Conservation (phyloP, 2,113 vertebrate species). For the Sinocyclocheilus anshuiensis region DNA sequence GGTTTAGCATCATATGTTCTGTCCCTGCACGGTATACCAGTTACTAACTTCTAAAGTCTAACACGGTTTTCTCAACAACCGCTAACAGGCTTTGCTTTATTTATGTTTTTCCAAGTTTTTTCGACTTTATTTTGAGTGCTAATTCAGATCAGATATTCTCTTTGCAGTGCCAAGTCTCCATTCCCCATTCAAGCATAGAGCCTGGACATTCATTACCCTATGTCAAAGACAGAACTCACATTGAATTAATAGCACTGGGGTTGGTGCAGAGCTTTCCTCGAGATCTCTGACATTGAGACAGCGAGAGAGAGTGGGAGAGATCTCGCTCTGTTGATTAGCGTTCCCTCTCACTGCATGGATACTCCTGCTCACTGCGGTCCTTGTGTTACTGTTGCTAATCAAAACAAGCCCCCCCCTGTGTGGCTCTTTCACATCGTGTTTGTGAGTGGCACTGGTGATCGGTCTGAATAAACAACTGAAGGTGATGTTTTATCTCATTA, state of each 20-base stretch:
- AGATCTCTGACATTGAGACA: slow-evolving; percentile 35
- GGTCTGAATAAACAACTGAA: slow-evolving; percentile 42
- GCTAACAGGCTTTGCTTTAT: not conserved
- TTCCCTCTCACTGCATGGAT: slow-evolving; percentile 28
- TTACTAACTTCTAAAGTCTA: slow-evolving; percentile 1
- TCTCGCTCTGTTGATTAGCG: slow-evolving; percentile 38
- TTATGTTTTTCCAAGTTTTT: slow-evolving; percentile 24
- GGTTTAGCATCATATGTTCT: not conserved
- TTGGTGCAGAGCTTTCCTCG: slow-evolving; percentile 38
- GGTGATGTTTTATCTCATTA: slow-evolving; percentile 41
- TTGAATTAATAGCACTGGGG: slow-evolving; percentile 69
- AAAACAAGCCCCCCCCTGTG: slow-evolving; percentile 17
- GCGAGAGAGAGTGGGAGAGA: slow-evolving; percentile 21
- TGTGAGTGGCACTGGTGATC: slow-evolving; percentile 28
- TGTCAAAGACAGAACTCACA: slow-evolving; percentile 67
- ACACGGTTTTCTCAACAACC: not conserved
- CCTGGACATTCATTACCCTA: slow-evolving; percentile 65
- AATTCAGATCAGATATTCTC: slow-evolving; percentile 42
- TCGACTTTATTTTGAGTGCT: not conserved
- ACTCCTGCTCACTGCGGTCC: slow-evolving; percentile 6
- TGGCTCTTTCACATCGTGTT: slow-evolving; percentile 53
- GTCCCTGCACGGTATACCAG: not conserved
- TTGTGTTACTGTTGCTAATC: slow-evolving; percentile 35
- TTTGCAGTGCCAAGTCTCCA: slow-evolving; percentile 32
- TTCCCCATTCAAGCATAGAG: slow-evolving; percentile 57